These are phyloP conservation scores for Drosophila affinis DNA, from an alignment of 2,888 invertebrate species.

Conservation along the genomic window DNA sequence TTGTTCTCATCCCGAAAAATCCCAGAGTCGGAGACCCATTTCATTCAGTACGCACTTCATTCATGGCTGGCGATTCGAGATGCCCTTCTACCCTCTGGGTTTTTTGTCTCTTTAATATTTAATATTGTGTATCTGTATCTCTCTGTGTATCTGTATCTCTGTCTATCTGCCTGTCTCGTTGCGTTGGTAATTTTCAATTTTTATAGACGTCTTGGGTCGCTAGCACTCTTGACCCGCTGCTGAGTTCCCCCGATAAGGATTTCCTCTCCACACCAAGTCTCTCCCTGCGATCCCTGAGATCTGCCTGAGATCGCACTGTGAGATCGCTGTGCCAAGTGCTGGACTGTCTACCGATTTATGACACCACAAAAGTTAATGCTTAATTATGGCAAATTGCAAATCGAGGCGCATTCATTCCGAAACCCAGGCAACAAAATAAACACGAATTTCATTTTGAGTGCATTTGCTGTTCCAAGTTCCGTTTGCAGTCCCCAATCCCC, in stretches of 20 bases:
- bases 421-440: conserved; percentile 61
- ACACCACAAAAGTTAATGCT: conserved; percentile 59
- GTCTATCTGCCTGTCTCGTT: conserved; percentile 26
- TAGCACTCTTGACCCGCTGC: conserved; percentile 63
- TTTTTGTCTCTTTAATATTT: conserved; percentile 6
- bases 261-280: background rate
- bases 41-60: conserved; percentile 75
- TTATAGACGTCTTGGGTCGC: conserved; percentile 66
- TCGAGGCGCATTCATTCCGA: conserved; percentile 17
- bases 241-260: conserved; percentile 30
- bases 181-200: conserved; percentile 67
- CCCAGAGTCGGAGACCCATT: conserved; percentile 56
- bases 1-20: conserved; percentile 8
- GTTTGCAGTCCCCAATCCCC: conserved; percentile 1
- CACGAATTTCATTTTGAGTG: conserved; percentile 66
- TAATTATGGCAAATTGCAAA: conserved; percentile 80
- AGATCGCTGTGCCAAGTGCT: background rate
- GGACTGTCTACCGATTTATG: conserved; percentile 49
- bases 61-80: conserved; percentile 71
- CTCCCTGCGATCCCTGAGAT: background rate
- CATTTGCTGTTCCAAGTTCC: conserved; percentile 46
- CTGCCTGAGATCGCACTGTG: conserved; percentile 3
- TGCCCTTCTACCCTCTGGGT: conserved; percentile 39
- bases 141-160: conserved; percentile 14
- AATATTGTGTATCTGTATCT: conserved; percentile 11